A percentile compares a stretch with the other conserved stretches of the same genome.
phyloP scores from a whole-genome alignment of 2,888 invertebrate species.

The Tetranychus piercei region DNA sequence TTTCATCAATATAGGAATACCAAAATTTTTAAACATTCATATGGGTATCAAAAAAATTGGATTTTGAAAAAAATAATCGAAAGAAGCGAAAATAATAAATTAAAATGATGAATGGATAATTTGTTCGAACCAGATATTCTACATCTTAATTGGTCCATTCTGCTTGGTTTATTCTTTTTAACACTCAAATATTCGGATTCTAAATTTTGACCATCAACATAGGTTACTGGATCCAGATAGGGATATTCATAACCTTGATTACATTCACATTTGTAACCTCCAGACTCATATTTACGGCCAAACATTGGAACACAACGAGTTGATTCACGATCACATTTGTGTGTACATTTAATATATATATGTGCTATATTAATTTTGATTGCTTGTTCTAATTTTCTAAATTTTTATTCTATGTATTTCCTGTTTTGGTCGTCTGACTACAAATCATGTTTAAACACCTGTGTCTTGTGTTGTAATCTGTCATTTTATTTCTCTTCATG shows the following conservation, averaged over 20 bases:
- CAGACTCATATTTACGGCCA: conserved; percentile 75
- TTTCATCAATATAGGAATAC: too few relatives aligned
- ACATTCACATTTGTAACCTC: conserved; percentile 95
- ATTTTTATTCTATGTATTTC: too few relatives aligned
- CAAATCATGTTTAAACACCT: too few relatives aligned
- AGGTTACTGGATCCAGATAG: conserved; percentile 77
- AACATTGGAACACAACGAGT: conserved; percentile 90
- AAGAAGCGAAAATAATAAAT: not conserved
- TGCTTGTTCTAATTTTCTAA: not conserved
- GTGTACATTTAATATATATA: too few relatives aligned
- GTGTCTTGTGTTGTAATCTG: too few relatives aligned
- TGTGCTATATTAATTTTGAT: not conserved
- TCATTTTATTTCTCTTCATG: too few relatives aligned
- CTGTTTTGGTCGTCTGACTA: too few relatives aligned
- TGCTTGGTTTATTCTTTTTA: conserved; percentile 51
- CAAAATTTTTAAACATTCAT: too few relatives aligned
- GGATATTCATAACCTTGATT: conserved; percentile 92
- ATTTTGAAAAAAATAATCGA: not conserved
- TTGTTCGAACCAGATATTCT: conserved; percentile 45
- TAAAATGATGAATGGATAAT: not conserved
- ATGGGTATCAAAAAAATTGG: too few relatives aligned
- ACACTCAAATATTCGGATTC: conserved; percentile 86
- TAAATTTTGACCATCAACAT: conserved; percentile 85
- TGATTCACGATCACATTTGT: conserved; percentile 73
- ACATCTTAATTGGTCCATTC: conserved; percentile 75